Evolutionary conservation across 2,888 invertebrate genomes (phyloP).

Genomic region (Hypolimnas misippus): DNA sequence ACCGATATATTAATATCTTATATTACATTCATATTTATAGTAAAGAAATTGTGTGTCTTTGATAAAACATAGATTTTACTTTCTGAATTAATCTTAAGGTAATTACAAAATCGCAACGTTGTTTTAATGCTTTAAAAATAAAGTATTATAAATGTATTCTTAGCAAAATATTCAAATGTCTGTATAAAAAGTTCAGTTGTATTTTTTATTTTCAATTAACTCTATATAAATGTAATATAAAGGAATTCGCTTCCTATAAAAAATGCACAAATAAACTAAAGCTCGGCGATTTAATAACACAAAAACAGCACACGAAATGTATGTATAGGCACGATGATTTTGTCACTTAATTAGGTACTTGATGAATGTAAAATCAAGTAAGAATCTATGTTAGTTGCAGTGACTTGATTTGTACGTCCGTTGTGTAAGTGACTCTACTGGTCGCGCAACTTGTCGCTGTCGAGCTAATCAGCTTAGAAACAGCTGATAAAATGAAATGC

Average conservation of each 20-base stretch:
- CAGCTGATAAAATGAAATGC: conserved; percentile 17
- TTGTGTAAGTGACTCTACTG: conserved; percentile 1
- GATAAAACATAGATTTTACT: too few species aligned
- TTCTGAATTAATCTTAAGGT: too few species aligned
- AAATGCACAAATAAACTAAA: background rate
- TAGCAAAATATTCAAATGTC: background rate
- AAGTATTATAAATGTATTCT: too few species aligned
- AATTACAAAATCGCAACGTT: too few species aligned
- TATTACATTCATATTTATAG: conserved; percentile 11
- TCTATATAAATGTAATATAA: background rate
- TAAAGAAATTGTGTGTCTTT: background rate
- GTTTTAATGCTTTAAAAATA: background rate
- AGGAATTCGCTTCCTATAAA: background rate
- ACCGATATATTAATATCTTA: conserved; percentile 18
- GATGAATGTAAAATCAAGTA: conserved; percentile 16
- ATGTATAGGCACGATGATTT: conserved; percentile 13
- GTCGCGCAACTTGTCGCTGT: conserved; percentile 11
- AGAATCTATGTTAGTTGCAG: conserved; percentile 10
- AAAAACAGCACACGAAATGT: conserved; percentile 11
- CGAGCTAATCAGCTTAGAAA: conserved; percentile 18
- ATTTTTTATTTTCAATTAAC: background rate
- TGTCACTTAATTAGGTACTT: conserved; percentile 20
- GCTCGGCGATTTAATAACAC: background rate
- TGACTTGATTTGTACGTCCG: conserved; percentile 10
- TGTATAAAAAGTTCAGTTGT: background rate